phyloP scores from a whole-genome alignment of 2,888 invertebrate species.

The Brachynemurus nebulosus region DNA sequence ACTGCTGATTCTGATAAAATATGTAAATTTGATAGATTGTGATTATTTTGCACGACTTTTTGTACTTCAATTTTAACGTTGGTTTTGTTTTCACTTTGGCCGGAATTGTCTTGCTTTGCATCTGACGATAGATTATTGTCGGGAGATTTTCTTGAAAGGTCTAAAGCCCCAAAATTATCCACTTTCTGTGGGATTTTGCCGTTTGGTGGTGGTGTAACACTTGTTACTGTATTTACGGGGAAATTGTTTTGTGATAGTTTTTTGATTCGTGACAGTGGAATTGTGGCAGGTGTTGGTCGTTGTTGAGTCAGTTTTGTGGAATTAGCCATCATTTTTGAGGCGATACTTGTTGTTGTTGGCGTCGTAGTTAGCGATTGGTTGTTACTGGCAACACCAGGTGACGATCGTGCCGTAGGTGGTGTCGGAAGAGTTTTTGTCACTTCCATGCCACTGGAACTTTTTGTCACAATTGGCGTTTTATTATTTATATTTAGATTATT shows the following conservation, averaged over 20 bases:
- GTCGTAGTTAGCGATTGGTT: too few species aligned
- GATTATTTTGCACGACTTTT: conserved; percentile 15
- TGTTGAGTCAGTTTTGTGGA: conserved; percentile 8
- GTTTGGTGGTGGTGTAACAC: neutral
- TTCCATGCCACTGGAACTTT: conserved; percentile 3
- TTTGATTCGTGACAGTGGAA: conserved; percentile 36
- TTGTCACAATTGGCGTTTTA: neutral
- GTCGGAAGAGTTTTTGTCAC: conserved; percentile 12
- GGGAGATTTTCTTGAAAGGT: conserved; percentile 34
- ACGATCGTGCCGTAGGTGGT: conserved; percentile 11
- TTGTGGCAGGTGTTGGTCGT: conserved; percentile 38
- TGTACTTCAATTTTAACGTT: conserved; percentile 6
- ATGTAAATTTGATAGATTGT: conserved; percentile 38
- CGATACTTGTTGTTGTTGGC: conserved; percentile 11
- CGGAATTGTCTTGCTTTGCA: conserved; percentile 9
- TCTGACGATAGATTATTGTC: conserved; percentile 17
- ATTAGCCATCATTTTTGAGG: too few species aligned
- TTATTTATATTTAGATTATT: neutral
- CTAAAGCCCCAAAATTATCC: conserved; percentile 38
- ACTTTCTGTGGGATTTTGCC: conserved; percentile 27
- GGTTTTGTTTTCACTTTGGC: conserved; percentile 13
- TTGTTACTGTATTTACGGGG: conserved; percentile 20
- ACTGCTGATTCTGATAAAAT: conserved; percentile 32
- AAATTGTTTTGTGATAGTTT: conserved; percentile 26
- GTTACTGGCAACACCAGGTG: conserved; percentile 10